Percentiles rank a stretch among this genome's conserved stretches.
Evolutionary conservation across 2,113 vertebrate species (phyloP).

Genomic region (Nycticebus coucang): DNA sequence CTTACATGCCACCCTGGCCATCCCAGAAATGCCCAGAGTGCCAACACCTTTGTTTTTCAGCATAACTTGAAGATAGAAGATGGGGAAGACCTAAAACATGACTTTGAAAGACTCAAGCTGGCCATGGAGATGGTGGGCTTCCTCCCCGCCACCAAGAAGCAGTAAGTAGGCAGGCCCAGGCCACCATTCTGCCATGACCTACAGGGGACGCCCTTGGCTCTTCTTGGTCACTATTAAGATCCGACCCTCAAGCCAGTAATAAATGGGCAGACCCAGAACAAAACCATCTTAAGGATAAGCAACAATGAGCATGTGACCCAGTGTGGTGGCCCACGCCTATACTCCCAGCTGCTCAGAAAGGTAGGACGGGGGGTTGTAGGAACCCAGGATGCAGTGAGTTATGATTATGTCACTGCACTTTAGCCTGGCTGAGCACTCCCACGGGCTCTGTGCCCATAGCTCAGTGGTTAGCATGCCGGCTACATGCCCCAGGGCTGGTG

Average conservation of each 20-base stretch:
- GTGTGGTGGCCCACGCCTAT: no score
- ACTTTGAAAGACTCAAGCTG: constrained; percentile 97
- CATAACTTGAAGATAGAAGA: constrained; percentile 99
- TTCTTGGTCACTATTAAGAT: not conserved
- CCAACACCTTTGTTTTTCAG: constrained; percentile 78
- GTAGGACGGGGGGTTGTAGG: no score
- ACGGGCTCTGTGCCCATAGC: no score
- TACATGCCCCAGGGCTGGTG: no score
- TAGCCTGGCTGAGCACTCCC: no score
- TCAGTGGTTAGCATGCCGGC: no score
- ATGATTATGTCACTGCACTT: no score
- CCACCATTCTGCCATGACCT: fast-evolving
- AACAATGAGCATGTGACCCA: not conserved
- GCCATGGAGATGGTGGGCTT: constrained; percentile 99
- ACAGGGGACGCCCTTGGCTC: fast-evolving
- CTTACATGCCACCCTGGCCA: not conserved
- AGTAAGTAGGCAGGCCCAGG: constrained; percentile 85
- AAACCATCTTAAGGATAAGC: not conserved
- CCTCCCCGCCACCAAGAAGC: constrained; percentile 95
- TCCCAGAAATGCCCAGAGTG: not conserved
- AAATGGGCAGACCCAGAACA: not conserved
- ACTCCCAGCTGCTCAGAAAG: no score
- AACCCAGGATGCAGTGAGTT: no score
- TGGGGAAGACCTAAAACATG: constrained; percentile 95
- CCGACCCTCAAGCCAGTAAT: not conserved